A percentile compares a stretch with the other conserved stretches of the same genome.
Conservation (phyloP, 92 coral and sea anemone genomes). For the Blastomussa wellsi region DNA sequence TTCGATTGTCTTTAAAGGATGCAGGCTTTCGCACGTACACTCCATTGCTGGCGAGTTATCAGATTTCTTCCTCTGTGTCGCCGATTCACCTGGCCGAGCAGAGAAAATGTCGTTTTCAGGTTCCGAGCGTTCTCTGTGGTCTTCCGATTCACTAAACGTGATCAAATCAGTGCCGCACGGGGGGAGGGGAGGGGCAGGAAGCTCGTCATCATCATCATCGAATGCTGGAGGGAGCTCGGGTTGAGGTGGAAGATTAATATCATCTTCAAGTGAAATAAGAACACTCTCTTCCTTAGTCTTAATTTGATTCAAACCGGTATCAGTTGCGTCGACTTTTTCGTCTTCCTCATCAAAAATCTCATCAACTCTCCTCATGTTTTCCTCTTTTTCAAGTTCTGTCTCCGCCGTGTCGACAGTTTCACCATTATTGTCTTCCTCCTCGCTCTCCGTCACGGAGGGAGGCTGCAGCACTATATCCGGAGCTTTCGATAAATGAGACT, state of each 20-base stretch:
- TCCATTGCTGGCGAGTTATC: slow-evolving; percentile 53
- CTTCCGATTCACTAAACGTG: slow-evolving; percentile 65
- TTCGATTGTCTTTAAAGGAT: slow-evolving; percentile 37
- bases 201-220: slow-evolving; percentile 49
- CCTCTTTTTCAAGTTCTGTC: slow-evolving; percentile 57
- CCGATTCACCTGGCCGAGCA: slow-evolving; percentile 5
- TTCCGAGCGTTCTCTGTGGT: slow-evolving; percentile 35
- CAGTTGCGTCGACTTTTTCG: slow-evolving; percentile 33
- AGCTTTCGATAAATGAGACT: slow-evolving; percentile 35
- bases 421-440: slow-evolving; percentile 63
- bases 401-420: slow-evolving; percentile 60
- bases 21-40: slow-evolving; percentile 74
- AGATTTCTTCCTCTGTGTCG: not conserved
- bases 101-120: slow-evolving; percentile 16
- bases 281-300: slow-evolving; percentile 25
- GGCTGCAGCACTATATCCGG: slow-evolving; percentile 79
- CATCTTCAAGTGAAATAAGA: slow-evolving; percentile 46
- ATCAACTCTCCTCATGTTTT: not conserved
- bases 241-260: slow-evolving; percentile 57
- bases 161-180: slow-evolving; percentile 65
- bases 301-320: slow-evolving; percentile 31
- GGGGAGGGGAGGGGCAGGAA: slow-evolving; percentile 84
- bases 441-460: slow-evolving; percentile 81
- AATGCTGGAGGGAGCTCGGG: slow-evolving; percentile 58
- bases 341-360: slow-evolving; percentile 40